Percentiles rank a stretch among this genome's conserved stretches.
These are phyloP conservation scores for pig (Sus scrofa) DNA, from an alignment of 2,113 vertebrate genomes.

Conservation along the genomic window T2T-Sscrofa CM000824.6:135129501-135130000, in stretches of 20 bases:
- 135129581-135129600: background rate
- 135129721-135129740: background rate
- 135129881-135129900: background rate
- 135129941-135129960: background rate
- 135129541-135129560: background rate
- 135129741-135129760: background rate
- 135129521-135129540: background rate
- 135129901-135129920: background rate
- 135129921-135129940: background rate
- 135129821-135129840: background rate
- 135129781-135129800: background rate
- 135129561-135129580: background rate
- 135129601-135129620: background rate
- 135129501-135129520: background rate
- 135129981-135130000: background rate
- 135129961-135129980: background rate
- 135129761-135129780: background rate
- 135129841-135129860: background rate
- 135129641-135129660: background rate
- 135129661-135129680: background rate
- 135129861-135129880: background rate
- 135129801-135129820: background rate
- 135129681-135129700: background rate
- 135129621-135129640: background rate
- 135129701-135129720: background rate